Evolutionary conservation across 2,888 invertebrate species (phyloP).

Genomic region (Habrosyne pyritoides): DNA sequence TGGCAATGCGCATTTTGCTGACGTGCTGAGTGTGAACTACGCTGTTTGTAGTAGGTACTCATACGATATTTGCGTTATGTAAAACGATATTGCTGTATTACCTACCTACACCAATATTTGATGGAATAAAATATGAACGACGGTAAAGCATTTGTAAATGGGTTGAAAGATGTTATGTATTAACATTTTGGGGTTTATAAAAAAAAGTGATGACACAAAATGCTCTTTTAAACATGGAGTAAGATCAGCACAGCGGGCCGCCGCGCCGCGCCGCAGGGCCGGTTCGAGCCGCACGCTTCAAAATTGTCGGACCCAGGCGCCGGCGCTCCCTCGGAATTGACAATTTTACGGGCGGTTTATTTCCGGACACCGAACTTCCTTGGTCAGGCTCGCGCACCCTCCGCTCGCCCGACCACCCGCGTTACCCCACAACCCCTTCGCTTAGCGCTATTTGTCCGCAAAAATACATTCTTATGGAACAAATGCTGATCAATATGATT

Average conservation of each 20-base stretch:
- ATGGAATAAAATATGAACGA: constrained; percentile 1
- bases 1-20: constrained; percentile 72
- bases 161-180: background rate
- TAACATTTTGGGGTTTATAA: constrained; percentile 15
- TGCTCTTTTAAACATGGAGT: constrained; percentile 44
- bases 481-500: constrained; percentile 7
- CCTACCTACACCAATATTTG: no score
- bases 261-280: constrained; percentile 37
- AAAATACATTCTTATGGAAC: constrained; percentile 43
- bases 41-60: constrained; percentile 28
- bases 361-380: constrained; percentile 83
- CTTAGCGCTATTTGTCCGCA: constrained; percentile 48
- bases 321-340: constrained; percentile 83
- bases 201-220: constrained; percentile 39
- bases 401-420: constrained; percentile 39
- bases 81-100: constrained; percentile 21
- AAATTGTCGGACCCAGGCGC: constrained; percentile 71
- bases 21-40: constrained; percentile 53
- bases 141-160: background rate
- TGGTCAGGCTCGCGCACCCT: constrained; percentile 63
- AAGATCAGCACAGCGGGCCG: constrained; percentile 23
- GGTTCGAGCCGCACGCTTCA: constrained; percentile 52
- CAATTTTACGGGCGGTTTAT: constrained; percentile 89
- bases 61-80: constrained; percentile 23
- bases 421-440: constrained; percentile 57